phyloP scores from a whole-genome alignment of 2,888 invertebrate species.

The Melangyna quadrimaculata region DNA sequence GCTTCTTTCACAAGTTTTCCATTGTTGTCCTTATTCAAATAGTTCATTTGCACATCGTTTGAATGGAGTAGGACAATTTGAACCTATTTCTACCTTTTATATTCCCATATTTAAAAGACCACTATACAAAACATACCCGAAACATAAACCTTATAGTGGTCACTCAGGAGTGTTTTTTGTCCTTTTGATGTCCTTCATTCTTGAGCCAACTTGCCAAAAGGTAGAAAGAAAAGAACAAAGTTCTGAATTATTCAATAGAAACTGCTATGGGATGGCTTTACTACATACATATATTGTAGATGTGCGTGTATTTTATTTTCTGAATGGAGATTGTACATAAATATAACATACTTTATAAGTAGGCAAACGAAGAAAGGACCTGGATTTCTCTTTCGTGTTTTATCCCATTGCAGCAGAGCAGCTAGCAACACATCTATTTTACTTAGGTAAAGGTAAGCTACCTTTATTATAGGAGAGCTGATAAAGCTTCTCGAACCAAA shows the following conservation, averaged over 20 bases:
- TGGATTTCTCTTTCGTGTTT: too few species aligned
- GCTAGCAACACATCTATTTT: neutral
- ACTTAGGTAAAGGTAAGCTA: too few species aligned
- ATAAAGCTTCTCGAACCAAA: neutral
- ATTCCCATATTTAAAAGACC: neutral
- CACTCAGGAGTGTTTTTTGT: neutral
- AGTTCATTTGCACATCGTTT: neutral
- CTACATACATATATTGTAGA: too few species aligned
- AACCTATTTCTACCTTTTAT: neutral
- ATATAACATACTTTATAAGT: too few species aligned
- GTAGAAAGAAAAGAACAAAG: neutral
- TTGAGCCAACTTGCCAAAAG: neutral
- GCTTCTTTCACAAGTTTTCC: too few species aligned
- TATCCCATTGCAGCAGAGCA: neutral
- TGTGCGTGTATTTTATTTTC: too few species aligned
- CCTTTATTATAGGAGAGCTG: too few species aligned
- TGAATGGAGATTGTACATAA: too few species aligned
- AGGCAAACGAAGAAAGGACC: neutral
- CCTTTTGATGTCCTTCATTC: neutral
- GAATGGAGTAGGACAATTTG: neutral
- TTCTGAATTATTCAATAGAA: neutral
- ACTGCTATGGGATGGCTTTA: neutral
- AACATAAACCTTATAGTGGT: neutral
- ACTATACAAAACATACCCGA: neutral
- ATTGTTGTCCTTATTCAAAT: too few species aligned